Evolutionary conservation across 2,888 invertebrate species (phyloP), one percentile per base, ranked within the genome.

Genomic region (Schizaphis graminum): DNA sequence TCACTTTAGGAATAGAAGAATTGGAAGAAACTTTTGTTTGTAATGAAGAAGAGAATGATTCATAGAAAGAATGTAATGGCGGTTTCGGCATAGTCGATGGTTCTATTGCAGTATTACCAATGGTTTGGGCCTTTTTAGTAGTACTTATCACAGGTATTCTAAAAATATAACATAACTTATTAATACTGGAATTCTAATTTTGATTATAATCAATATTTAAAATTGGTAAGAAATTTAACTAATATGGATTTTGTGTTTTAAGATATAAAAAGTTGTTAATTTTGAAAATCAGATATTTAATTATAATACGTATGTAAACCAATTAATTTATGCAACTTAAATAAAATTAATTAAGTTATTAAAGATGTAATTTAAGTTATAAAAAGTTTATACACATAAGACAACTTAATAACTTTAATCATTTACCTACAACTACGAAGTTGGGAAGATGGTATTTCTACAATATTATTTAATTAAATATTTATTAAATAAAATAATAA

Each of bases 41-140:
- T 16, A 93, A 24, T 16, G 91, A 85, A 91, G 86, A 67, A 35
- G 90, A 86, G 13, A 87, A 91, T 41, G 26, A 8, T 91, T 94
- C 86, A 85, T 85, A 49, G 10, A 47, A 93, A 1, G 47, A 10
- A 47, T 90, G 90, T 2, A 90, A 28, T 24, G 77, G 89, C 10
- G 47, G 35, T 44, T 56, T n/a, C 0, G 61, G 35, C 3, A 21
- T 0, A 35, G 24, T 24, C 4, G n/a, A 28, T 44, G 28, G 5
- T 49, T 87, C 86, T 11, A 41, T 5, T 61, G 11, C 41, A 1
- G 11, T 61, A 35, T 41, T 88, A 57, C 3, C 3, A 28, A 35
- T 88, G 8, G 49, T 88, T 47, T 47, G 94, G n/a, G 85, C 0
- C 13, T 67, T 93, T 13, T 26, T 77, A 47, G 28, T 77, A 47